Evolutionary conservation across 2,888 invertebrate species (phyloP), one percentile per base, ranked within the genome.

Genomic region (Cheilosia grossa): DNA sequence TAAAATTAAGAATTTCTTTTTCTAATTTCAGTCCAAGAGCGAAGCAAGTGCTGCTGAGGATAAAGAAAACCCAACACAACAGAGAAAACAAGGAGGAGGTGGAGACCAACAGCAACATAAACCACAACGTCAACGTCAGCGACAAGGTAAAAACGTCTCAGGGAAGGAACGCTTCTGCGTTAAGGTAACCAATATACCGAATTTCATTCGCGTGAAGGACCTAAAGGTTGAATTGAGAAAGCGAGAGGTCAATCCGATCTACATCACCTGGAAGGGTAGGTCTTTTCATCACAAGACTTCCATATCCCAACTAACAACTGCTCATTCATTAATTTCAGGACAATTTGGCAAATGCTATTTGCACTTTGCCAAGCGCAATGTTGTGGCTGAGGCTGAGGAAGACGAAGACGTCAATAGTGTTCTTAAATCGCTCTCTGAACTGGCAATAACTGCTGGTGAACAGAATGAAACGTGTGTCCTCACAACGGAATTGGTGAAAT

Each of bases 201-300:
- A 94, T 19, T 94, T 93, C 82, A 95, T 95, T 13, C 93, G 96
- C 83, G 94, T 96, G 9, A 94, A 95, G 59, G 96, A 96, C 89
- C 91, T 96, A 88, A 96, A 96, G 90, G 94, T 94, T 63, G 96
- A 96, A 42, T 91, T 96, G 40, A 93, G 93, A 51, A 95, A 95
- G 89, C 94, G 96, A 88, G 95, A 96, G 56, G 95, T 96, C 73
- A 95, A 95, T 89, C 96, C 96, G 5, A 94, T 94, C 88, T 94
- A 95, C 86, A 96, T 96, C 91, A 94, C 95, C 69, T 96, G 96
- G 96, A 94, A 94, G 93, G 94, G 92, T 91, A 89, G 63, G 87
- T 70, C 37, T 51, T 27, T 53, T 17, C 4, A 33, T 9, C 17
- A n/a, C 6, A 7, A 30, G n/a, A 24, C 1, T 30, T n/a, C 9